Conservation (phyloP, 2,797 vertebrate species). For the Dipus sagitta region DNA sequence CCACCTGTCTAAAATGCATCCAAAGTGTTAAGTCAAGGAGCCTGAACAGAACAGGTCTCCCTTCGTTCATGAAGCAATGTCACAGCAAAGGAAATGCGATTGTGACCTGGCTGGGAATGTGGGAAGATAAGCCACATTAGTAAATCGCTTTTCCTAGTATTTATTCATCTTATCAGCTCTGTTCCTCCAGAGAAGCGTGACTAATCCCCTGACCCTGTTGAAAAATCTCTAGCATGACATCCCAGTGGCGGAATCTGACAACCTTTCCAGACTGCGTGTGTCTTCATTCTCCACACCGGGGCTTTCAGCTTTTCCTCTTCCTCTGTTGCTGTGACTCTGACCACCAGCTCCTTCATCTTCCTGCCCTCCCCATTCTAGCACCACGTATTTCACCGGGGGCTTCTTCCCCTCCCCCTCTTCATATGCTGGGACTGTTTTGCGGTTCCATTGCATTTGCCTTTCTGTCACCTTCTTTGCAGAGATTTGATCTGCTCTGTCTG, state of each 20-base stretch:
- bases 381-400: neutral
- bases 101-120: neutral
- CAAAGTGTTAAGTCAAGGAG: neutral
- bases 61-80: neutral
- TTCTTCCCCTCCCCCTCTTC: neutral
- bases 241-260: neutral
- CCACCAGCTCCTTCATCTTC: neutral
- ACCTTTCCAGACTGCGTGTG: neutral
- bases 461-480: neutral
- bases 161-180: no score
- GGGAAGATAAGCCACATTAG: neutral
- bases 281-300: neutral
- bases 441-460: neutral
- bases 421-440: no score
- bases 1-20: slow-evolving; percentile 43
- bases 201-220: no score
- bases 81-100: neutral
- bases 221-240: neutral
- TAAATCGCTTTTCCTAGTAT: no score
- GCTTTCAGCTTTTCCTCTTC: neutral
- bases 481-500: neutral
- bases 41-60: neutral
- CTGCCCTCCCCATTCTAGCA: neutral
- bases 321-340: neutral
- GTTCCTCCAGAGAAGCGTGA: no score